Conservation (phyloP, 2,797 vertebrate species). For the Epinephelus malabaricus region DNA sequence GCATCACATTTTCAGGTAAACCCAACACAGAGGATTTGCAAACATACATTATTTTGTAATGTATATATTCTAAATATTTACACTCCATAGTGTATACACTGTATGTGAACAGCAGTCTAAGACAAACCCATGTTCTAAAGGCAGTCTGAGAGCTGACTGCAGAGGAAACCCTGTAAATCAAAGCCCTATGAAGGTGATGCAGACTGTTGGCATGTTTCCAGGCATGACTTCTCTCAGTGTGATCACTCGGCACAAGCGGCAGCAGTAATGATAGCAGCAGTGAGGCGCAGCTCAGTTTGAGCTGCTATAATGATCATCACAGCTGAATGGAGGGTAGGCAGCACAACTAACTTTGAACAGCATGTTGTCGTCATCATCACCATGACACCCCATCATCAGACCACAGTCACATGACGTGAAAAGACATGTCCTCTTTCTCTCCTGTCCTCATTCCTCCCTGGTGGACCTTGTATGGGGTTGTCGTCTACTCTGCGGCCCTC, state of each 20-base stretch:
- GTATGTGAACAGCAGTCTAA: neutral
- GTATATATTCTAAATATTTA: slow-evolving; percentile 2
- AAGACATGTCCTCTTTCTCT: slow-evolving; percentile 34
- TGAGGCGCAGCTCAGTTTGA: slow-evolving; percentile 50
- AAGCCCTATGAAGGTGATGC: slow-evolving; percentile 54
- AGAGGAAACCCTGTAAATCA: slow-evolving; percentile 14
- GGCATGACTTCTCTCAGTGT: slow-evolving; percentile 35
- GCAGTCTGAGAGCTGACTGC: slow-evolving; percentile 16
- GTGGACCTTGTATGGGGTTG: slow-evolving; percentile 24
- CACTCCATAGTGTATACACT: neutral
- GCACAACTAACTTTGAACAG: slow-evolving; percentile 64
- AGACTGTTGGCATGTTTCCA: slow-evolving; percentile 55
- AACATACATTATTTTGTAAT: neutral
- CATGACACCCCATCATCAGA: slow-evolving; percentile 22
- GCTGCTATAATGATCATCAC: slow-evolving; percentile 61
- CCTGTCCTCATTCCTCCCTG: neutral
- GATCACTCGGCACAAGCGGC: slow-evolving; percentile 63
- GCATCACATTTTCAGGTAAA: slow-evolving; percentile 44
- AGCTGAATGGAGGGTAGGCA: slow-evolving; percentile 58
- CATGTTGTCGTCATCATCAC: slow-evolving; percentile 38
- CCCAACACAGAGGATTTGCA: slow-evolving; percentile 6
- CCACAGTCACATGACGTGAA: slow-evolving; percentile 32
- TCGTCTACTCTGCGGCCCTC: slow-evolving; percentile 38
- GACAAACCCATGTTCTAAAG: neutral
- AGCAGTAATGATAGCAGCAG: slow-evolving; percentile 70